phyloP scores from a whole-genome alignment of 2,797 vertebrate genomes.

The Sciaenops ocellatus region DNA sequence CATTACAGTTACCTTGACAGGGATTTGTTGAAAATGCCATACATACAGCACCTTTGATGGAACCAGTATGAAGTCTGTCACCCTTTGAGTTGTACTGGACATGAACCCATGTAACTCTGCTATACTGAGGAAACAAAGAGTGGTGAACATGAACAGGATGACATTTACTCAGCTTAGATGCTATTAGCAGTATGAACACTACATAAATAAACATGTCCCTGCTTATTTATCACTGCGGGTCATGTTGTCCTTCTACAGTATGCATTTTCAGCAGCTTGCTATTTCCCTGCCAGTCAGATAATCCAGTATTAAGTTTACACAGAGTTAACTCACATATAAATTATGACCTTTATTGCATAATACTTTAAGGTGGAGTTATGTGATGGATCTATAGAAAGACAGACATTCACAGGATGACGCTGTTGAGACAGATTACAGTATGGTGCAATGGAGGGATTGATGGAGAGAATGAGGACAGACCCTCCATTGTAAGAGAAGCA shows the following conservation, averaged over 20 bases:
- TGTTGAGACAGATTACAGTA: not conserved
- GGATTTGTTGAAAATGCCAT: not conserved
- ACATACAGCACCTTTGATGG: not conserved
- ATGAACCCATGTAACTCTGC: not conserved
- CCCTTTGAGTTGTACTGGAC: not conserved
- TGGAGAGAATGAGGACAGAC: not conserved
- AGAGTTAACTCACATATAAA: not conserved
- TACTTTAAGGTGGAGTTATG: not conserved
- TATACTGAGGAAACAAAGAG: not conserved
- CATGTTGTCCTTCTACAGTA: conserved; percentile 7
- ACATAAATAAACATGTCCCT: conserved; percentile 41
- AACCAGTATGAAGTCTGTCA: not conserved
- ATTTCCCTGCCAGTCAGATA: not conserved
- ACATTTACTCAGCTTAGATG: conserved; percentile 29
- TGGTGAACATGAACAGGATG: conserved; percentile 4
- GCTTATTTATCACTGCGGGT: conserved; percentile 17
- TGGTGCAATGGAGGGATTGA: not conserved
- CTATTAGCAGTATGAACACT: conserved; percentile 31
- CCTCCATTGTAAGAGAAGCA: not conserved
- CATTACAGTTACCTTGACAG: not conserved
- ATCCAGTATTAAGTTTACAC: not conserved
- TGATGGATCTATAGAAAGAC: not conserved
- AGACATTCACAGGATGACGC: not conserved
- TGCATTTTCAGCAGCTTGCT: conserved; percentile 12
- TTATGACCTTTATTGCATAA: not conserved